Evolutionary conservation across 2,797 vertebrate genomes (phyloP), one percentile per base, ranked within the genome.

Genomic region (Tapirus indicus): DNA sequence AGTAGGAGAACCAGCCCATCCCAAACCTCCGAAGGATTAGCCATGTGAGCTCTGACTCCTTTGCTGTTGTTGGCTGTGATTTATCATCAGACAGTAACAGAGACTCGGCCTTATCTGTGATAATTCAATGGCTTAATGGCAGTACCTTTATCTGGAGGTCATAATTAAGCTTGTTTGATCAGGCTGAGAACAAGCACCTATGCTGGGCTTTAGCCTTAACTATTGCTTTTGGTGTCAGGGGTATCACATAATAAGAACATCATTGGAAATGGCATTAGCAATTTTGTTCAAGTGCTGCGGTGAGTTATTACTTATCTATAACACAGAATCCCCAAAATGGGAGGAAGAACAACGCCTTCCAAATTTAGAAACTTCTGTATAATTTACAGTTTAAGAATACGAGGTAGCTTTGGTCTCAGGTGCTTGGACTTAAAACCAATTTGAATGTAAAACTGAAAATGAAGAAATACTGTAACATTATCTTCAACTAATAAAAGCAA

Each of bases 111-210:
- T 98, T 98, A 98, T 98, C 98, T 98, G 97, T 98, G 98, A 98
- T 98, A 98, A 99, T 98, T 98, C 98, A 98, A 98, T 98, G 96
- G 98, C 92, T 99, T 98, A 98, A 98, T 99, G 98, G 97, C 97
- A 98, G 97, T 97, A 89, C 97, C 97, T 98, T 98, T 98, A 98
- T 98, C 98, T 98, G 97, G 94, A 98, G 98, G 98, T 99, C 98
- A 98, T 98, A 98, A 99, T 98, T 98, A 99, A 99, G 97, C 96
- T 98, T 98, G 98, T 98, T 98, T 98, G 98, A 99, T 99, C 97
- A 97, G 95, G 74, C 98, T 98, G 94, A 97, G 98, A 98, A 98
- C 98, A 99, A 99, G 98, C 82, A 98, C 87, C 95, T 98, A 56
- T 56, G 90, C 91, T 98, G 98, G 77, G 85, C 97, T 97, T 95